Evolutionary conservation across 2,888 invertebrate genomes (phyloP), one percentile per base, ranked within the genome.

Genomic region (Ennomos quercinarius): DNA sequence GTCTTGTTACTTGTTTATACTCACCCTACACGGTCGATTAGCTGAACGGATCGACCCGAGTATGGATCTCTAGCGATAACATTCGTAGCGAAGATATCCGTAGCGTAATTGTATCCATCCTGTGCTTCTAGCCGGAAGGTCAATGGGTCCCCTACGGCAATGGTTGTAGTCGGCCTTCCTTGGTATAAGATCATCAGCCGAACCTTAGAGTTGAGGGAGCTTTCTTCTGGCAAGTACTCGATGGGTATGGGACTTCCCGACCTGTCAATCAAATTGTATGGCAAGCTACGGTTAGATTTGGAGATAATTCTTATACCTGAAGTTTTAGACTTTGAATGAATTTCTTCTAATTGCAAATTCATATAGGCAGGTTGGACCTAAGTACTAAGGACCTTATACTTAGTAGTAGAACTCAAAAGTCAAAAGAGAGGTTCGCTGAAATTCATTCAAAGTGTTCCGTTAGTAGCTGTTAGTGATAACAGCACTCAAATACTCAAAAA

Each of bases 51-150:
- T 80, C 98, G 92, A 59, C 98, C 98, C 0, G 98, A 97, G 80
- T 98, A 98, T 0, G 98, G 98, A 93, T 98, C 98, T 76, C 98
- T 94, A 0, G 98, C 98, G 10, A 98, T 96, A 1, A 98, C 98
- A 84, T 98, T 98, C 0, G 97, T 98, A 0, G 98, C 98, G 79
- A 98, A 98, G 68, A 98, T 98, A 75, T 98, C 98, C 0, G 96
- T 96, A 0, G 95, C 95, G 72, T 97, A 97, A 78, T 96, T 97
- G 74, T 97, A 97, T 63, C 98, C 97, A 74, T 97, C 97, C 84
- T 97, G 96, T 0, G 98, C 95, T 88, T 98, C 98, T 48, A 98
- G 85, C 63, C 97, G 94, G 93, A 98, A 98, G 9, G 98, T 98
- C 9, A 98, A 82, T 0, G 98, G 98, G 86, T 98, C 98, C 0